A percentile compares a stretch with the other conserved stretches of the same genome.
Evolutionary conservation across 2,113 vertebrate species (phyloP).

Genomic region (Triplophysa dalaica): DNA sequence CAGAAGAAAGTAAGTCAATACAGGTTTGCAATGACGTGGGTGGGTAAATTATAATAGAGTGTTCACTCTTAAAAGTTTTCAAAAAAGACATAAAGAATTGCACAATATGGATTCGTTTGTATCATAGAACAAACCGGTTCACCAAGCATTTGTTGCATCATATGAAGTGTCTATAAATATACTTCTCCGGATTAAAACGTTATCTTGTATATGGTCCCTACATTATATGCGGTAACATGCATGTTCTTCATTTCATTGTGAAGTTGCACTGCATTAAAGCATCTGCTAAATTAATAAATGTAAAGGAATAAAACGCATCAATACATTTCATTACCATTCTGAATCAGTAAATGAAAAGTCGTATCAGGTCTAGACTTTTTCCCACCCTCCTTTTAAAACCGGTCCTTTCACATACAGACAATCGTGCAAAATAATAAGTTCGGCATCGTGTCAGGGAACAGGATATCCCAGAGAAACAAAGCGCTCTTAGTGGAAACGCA

Average conservation of each 20-base stretch:
- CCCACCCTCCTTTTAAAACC: constrained; percentile 43
- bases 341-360: constrained; percentile 3
- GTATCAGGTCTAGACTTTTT: constrained; percentile 38
- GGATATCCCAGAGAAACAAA: constrained; percentile 51
- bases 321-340: not conserved
- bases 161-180: not conserved
- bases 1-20: too few species aligned
- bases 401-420: not conserved
- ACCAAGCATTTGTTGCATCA: not conserved
- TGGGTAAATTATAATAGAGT: too few species aligned
- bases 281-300: not conserved
- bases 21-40: too few species aligned
- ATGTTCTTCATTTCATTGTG: too few species aligned
- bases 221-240: too few species aligned
- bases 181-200: not conserved
- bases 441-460: constrained; percentile 28
- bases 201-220: too few species aligned
- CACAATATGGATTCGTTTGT: too few species aligned
- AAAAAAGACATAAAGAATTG: too few species aligned
- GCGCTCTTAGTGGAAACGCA: constrained; percentile 40
- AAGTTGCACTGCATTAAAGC: not conserved
- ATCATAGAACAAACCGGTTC: not conserved
- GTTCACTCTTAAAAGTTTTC: too few species aligned
- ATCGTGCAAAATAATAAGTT: constrained; percentile 5
- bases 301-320: not conserved